phyloP scores from a whole-genome alignment of 2,797 vertebrate genomes.

The Acrocephalus scirpaceus region DNA sequence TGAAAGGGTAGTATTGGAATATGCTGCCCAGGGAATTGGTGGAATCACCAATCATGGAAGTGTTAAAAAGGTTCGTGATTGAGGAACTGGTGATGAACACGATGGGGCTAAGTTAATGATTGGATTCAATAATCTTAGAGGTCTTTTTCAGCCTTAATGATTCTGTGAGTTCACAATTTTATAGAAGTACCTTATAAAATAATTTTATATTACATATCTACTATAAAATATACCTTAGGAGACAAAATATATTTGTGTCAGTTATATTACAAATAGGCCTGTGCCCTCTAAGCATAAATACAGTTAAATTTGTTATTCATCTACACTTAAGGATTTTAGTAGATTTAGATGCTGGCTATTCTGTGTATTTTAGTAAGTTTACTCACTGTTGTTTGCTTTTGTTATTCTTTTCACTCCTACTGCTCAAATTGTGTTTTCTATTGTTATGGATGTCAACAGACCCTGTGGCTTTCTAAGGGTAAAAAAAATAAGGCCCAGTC shows the following conservation, averaged over 20 bases:
- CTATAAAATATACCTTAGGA: background rate
- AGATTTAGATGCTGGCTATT: background rate
- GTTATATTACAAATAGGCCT: background rate
- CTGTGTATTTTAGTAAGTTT: background rate
- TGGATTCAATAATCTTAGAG: background rate
- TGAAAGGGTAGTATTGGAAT: background rate
- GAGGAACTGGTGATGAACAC: background rate
- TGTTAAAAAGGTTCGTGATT: background rate
- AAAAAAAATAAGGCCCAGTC: background rate
- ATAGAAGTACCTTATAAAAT: background rate
- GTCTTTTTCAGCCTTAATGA: background rate
- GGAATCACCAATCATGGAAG: background rate
- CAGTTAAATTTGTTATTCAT: background rate
- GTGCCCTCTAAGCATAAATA: background rate
- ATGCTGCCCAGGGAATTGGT: background rate
- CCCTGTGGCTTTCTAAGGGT: background rate
- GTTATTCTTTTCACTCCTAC: background rate
- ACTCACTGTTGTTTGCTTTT: background rate
- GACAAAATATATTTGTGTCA: background rate
- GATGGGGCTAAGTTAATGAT: background rate
- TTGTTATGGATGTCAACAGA: constrained; percentile 16
- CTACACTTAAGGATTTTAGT: background rate
- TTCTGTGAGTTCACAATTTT: background rate
- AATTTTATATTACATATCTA: background rate
- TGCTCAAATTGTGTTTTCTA: background rate